Evolutionary conservation across 2,888 invertebrate genomes (phyloP), one percentile per base, ranked within the genome.

Genomic region (Melanophora roralis): DNA sequence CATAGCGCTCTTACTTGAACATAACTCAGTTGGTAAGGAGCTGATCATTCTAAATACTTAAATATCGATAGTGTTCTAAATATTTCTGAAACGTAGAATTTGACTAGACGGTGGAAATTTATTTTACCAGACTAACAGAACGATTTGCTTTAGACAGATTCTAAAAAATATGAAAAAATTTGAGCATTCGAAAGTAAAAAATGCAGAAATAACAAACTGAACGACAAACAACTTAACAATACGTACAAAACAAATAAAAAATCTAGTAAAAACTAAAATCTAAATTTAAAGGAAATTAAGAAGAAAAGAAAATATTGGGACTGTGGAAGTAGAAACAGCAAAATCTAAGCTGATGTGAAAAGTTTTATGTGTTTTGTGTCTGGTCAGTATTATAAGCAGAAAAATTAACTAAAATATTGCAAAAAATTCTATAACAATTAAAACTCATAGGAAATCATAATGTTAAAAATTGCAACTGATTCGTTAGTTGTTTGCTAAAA

Each of bases 401-500:
- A n/a, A 49, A 49, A 5, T 11, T 6, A 23, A 34, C 0, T 19
- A 53, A 19, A 32, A 43, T 36, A 12, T 23, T 0, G 23, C n/a
- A 68, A 21, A 23, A 6, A 69, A 45, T 5, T 14, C 5, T 9
- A 19, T 14, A 16, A 34, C 43, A n/a, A 34, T 43, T 68, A 80
- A 76, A 76, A 80, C 27, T 80, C 80, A 73, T 80, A 80, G 64
- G 64, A 80, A 80, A 80, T 80, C 0, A 80, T 38, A 80, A 80
- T 69, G 16, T 76, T 57, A 43, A 80, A 72, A 51, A 81, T 74
- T 55, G 60, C 57, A 65, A 78, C 77, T 45, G 77, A 55, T 57
- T 74, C 74, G 57, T 73, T 76, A 73, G 76, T 77, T 64, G 82
- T 73, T 78, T 80, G 81, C 75, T 78, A 73, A 81, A 78, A 77